Conservation (phyloP, 2,797 vertebrate genomes). For the Taenioides sp. region DNA sequence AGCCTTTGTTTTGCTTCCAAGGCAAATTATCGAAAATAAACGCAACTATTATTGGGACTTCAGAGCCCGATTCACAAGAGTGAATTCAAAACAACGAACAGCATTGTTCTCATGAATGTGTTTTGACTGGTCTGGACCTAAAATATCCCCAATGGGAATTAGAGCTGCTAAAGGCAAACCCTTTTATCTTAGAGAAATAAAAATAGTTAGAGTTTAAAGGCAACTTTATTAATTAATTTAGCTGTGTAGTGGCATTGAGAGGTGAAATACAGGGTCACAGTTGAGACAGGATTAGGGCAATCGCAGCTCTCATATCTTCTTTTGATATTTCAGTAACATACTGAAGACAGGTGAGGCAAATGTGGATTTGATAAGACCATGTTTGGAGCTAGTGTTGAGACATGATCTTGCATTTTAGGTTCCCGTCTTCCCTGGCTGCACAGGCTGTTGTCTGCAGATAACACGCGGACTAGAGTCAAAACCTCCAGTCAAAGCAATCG, state of each 20-base stretch:
- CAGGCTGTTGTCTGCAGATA: conserved; percentile 69
- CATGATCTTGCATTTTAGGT: conserved; percentile 51
- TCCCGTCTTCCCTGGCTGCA: conserved; percentile 34
- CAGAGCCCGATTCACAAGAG: conserved; percentile 33
- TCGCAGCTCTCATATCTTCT: conserved; percentile 34
- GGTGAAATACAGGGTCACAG: background rate
- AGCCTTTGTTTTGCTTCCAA: conserved; percentile 71
- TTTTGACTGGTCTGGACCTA: conserved; percentile 15
- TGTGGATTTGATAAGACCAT: conserved; percentile 48
- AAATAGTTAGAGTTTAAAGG: background rate
- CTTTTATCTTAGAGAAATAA: background rate
- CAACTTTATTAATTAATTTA: background rate
- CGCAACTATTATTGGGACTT: conserved; percentile 40
- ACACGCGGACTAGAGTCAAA: conserved; percentile 37
- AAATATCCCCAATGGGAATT: conserved; percentile 17
- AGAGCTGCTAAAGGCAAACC: conserved; percentile 1
- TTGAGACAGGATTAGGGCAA: background rate
- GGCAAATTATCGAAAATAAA: conserved; percentile 45
- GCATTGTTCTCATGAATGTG: conserved; percentile 28
- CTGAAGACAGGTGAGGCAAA: conserved; percentile 34
- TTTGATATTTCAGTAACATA: conserved; percentile 25
- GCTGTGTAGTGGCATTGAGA: background rate
- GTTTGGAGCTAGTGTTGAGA: conserved; percentile 47
- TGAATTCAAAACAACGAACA: conserved; percentile 35
- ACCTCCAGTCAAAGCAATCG: conserved; percentile 40